A percentile compares a stretch with the other conserved stretches of the same genome.
These are phyloP conservation scores for Chloropsis hardwickii DNA, from an alignment of 2,113 vertebrate genomes.

Conservation along the genomic window DNA sequence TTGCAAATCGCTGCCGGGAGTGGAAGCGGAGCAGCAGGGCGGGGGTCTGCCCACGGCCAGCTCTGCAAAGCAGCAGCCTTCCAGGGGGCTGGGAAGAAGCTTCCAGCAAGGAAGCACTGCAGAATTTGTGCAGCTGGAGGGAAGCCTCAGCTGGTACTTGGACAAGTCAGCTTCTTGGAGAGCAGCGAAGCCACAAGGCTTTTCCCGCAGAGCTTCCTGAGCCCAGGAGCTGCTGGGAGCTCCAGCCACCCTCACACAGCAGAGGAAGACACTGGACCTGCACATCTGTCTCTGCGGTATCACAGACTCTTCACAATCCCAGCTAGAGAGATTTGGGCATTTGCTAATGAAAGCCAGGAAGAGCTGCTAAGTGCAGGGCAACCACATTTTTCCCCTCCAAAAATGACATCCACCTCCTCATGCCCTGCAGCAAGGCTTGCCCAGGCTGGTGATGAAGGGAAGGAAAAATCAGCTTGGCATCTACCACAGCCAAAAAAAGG, in stretches of 20 bases:
- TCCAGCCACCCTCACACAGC: not conserved
- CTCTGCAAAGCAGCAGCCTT: not conserved
- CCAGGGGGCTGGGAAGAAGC: not conserved
- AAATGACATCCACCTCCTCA: not conserved
- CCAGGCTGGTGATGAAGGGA: not conserved
- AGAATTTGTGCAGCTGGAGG: not conserved
- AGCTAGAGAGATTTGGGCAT: not conserved
- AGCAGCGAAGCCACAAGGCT: not conserved
- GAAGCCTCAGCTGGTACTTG: not conserved
- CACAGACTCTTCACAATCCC: not conserved
- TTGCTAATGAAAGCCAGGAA: not conserved
- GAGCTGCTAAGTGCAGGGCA: not conserved
- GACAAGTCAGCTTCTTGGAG: not conserved
- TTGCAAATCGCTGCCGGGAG: not conserved
- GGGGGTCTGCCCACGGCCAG: not conserved
- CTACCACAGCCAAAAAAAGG: not conserved
- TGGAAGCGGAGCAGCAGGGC: not conserved
- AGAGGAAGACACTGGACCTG: not conserved
- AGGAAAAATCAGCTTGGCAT: not conserved
- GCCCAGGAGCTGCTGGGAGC: not conserved
- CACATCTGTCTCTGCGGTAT: not conserved
- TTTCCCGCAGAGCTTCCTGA: accelerated
- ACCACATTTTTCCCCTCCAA: not conserved
- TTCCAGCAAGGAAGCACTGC: not conserved
- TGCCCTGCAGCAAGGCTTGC: not conserved